These are phyloP conservation scores for Hycleus phaleratus DNA, from an alignment of 1,140 invertebrate genomes.

Conservation along the genomic window DNA sequence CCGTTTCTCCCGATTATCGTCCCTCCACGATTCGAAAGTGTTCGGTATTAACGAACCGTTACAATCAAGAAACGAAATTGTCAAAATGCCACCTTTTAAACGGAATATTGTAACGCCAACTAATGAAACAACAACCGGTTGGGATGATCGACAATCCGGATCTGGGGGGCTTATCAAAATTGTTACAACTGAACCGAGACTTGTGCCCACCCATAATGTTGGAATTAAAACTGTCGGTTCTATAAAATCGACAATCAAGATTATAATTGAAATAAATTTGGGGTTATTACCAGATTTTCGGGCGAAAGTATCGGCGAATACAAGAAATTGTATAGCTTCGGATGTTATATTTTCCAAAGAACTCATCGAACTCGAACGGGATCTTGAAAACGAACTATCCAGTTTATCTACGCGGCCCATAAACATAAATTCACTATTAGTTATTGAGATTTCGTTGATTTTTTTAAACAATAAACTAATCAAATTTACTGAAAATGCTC, in stretches of 20 bases:
- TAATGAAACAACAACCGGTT: conserved; percentile 84
- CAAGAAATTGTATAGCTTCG: conserved; percentile 92
- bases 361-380: conserved; percentile 93
- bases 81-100: conserved; percentile 86
- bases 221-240: conserved; percentile 67
- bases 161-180: conserved; percentile 81
- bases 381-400: conserved; percentile 91
- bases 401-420: conserved; percentile 85
- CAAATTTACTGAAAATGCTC: conserved; percentile 4
- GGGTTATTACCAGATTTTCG: conserved; percentile 74
- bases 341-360: conserved; percentile 93
- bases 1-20: conserved; percentile 63
- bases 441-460: neutral
- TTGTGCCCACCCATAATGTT: conserved; percentile 93
- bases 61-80: conserved; percentile 92
- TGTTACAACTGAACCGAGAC: conserved; percentile 87
- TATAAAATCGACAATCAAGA: conserved; percentile 36
- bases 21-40: conserved; percentile 80
- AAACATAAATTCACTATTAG: conserved; percentile 40
- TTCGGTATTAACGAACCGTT: conserved; percentile 80
- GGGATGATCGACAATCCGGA: conserved; percentile 69
- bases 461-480: too few species aligned
- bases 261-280: neutral
- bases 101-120: conserved; percentile 89
- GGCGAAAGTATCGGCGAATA: conserved; percentile 92